Base-by-base conservation (phyloP, 2,888 invertebrate species). In the Cetonia aurata region DNA sequence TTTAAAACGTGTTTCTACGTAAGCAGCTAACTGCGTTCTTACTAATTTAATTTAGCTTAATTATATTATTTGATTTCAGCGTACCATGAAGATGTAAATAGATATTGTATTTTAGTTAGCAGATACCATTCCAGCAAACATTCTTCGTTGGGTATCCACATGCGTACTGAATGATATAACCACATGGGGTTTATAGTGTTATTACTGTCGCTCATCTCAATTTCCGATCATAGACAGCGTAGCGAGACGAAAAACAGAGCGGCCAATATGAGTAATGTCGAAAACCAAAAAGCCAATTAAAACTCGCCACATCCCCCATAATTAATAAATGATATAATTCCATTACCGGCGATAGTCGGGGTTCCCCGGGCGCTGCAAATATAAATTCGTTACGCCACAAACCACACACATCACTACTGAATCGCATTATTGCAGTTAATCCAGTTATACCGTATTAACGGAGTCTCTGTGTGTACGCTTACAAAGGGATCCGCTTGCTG, bases 321-420 rank as follows among this genome's bases (percentile, higher is more conserved):
- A 80, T 80, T 80, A 80, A 78, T 80, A 79, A 80, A 79, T 77
- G 78, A 77, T 77, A 77, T 78, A 79, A 81, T 80, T 78, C 69
- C 74, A 78, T 80, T 80, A 80, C 77, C 72, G 77, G 75, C 71
- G 71, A 76, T 76, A 77, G 75, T 77, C 75, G 55, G 69, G 55
- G 42, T 60, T 70, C 62, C 69, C 62, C 46, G 46, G 62, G 42
- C 53, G 55, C 69, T 55, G 50, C 62, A 65, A 65, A 65, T 65
- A 65, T 65, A 65, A 65, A 65, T 65, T 65, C 62, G 62, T 65
- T 65, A 50, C 62, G 62, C 62, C 62, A 65, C 50, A 65, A 79
- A 79, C 81, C 82, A 78, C 80, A 79, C 76, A 76, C 76, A 77
- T 78, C 79, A 79, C 80, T 79, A 57, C 69, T 69, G 80, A 81